phyloP scores from a whole-genome alignment of 1,140 invertebrate species.

The Contarinia nasturtii region DNA sequence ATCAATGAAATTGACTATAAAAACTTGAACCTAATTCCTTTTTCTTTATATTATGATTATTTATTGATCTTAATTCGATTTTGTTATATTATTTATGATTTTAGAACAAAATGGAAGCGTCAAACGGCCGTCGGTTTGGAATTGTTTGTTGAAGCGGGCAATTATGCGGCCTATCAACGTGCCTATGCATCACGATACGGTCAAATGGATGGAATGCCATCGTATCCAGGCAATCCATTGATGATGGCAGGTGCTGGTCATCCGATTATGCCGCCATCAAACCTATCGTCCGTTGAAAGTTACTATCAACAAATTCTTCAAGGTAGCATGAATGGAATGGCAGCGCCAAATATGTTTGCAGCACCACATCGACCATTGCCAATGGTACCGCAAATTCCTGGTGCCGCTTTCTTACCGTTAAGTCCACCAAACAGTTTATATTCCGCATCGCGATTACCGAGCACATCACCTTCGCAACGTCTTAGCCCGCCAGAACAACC shows the following conservation, averaged over 20 bases:
- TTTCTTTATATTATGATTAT: background rate
- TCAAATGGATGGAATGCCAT: constrained; percentile 36
- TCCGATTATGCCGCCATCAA: constrained; percentile 27
- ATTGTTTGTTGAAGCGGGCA: constrained; percentile 79
- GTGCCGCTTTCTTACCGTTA: too few relatives aligned
- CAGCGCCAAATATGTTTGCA: too few relatives aligned
- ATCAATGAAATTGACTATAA: background rate
- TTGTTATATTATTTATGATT: constrained; percentile 27
- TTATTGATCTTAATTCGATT: constrained; percentile 4
- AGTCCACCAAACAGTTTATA: too few relatives aligned
- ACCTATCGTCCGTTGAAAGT: constrained; percentile 41
- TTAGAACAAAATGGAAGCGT: constrained; percentile 97
- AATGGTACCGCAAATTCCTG: too few relatives aligned
- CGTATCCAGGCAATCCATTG: constrained; percentile 9
- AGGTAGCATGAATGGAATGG: too few relatives aligned
- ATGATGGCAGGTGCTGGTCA: constrained; percentile 16
- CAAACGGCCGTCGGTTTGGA: constrained; percentile 90
- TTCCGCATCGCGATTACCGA: too few relatives aligned
- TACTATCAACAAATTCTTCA: constrained; percentile 44
- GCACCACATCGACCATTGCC: too few relatives aligned
- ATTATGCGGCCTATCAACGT: constrained; percentile 83
- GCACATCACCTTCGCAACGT: too few relatives aligned
- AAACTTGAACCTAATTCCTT: background rate
- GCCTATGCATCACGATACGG: constrained; percentile 49
- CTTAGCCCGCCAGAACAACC: too few relatives aligned